phyloP scores from a whole-genome alignment of 2,113 vertebrate genomes.

The Eurystomus gularis region DNA sequence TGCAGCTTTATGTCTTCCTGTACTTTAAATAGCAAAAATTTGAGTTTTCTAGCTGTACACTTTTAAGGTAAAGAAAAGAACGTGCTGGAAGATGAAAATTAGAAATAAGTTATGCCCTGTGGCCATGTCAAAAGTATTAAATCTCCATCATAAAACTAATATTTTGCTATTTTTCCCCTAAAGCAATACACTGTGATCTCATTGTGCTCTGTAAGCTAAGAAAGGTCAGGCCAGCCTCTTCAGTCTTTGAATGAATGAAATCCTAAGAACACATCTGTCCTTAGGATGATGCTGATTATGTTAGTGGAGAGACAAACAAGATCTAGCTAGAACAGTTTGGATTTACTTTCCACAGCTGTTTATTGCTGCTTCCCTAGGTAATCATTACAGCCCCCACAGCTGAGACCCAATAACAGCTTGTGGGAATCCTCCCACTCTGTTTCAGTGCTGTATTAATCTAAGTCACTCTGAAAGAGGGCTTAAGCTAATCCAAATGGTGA shows the following conservation, averaged over 20 bases:
- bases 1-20: background rate
- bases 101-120: background rate
- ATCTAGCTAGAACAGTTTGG: conserved; percentile 17
- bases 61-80: background rate
- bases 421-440: conserved; percentile 14
- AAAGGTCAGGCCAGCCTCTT: background rate
- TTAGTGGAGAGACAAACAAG: conserved; percentile 18
- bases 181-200: background rate
- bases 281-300: conserved; percentile 10
- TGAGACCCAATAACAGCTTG: background rate
- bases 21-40: background rate
- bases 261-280: background rate
- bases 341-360: conserved; percentile 44
- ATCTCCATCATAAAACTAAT: background rate
- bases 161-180: background rate
- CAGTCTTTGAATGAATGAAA: background rate
- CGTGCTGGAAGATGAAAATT: background rate
- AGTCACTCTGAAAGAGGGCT: background rate
- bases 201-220: background rate
- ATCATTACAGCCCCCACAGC: background rate
- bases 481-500: background rate
- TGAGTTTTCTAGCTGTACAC: background rate
- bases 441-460: background rate
- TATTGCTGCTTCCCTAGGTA: conserved; percentile 14
- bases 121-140: background rate